Percentiles rank a stretch among this genome's conserved stretches.
Evolutionary conservation across 2,113 vertebrate genomes (phyloP).

Genomic region (Nettapus auritus): DNA sequence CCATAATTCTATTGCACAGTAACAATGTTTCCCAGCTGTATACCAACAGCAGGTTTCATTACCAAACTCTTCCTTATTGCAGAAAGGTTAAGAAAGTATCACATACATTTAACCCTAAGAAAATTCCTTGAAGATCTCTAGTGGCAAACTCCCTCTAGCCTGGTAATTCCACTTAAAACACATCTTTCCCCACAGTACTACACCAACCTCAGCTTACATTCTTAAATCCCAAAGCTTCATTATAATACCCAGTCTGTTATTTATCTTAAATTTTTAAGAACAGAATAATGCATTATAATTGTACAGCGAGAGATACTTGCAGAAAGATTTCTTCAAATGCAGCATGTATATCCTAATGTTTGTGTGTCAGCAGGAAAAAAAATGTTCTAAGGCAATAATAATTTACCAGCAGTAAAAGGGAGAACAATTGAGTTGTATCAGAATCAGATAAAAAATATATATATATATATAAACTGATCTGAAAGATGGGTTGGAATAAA

Average conservation of each 20-base stretch:
- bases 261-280: neutral
- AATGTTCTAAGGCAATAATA: neutral
- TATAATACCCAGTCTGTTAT: neutral
- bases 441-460: neutral
- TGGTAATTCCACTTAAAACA: neutral
- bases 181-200: neutral
- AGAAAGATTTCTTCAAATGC: neutral
- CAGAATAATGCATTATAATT: neutral
- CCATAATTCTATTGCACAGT: neutral
- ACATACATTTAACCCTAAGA: neutral
- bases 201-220: neutral
- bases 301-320: neutral
- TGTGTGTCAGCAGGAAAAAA: neutral
- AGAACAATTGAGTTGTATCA: neutral
- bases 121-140: neutral
- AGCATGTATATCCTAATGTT: neutral
- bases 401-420: neutral
- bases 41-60: constrained; percentile 18
- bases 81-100: constrained; percentile 2
- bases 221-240: neutral
- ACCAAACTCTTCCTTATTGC: constrained; percentile 19
- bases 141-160: neutral
- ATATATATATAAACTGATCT: neutral
- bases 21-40: neutral
- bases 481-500: neutral